phyloP scores from a whole-genome alignment of 2,113 vertebrate species.

The Leucoraja erinaceus region DNA sequence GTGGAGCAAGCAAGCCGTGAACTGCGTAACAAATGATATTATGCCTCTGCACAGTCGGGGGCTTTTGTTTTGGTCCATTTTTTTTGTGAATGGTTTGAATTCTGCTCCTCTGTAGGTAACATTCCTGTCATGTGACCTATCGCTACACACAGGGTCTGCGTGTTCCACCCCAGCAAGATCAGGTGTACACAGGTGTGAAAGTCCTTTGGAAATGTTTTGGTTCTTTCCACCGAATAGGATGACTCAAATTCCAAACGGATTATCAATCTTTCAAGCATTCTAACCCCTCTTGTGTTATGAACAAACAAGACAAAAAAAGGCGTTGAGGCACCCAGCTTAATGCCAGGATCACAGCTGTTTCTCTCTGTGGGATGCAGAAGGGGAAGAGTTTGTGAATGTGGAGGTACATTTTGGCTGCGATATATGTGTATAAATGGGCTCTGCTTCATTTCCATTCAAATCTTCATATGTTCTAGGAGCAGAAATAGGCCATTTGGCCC shows the following conservation, averaged over 20 bases:
- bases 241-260: constrained; percentile 34
- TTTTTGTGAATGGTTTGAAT: constrained; percentile 4
- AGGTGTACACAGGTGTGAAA: constrained; percentile 35
- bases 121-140: constrained; percentile 33
- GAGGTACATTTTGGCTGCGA: not conserved
- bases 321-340: not conserved
- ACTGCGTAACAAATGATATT: constrained; percentile 3
- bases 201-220: constrained; percentile 19
- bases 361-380: not conserved
- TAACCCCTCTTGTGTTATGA: not conserved
- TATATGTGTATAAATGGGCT: no score
- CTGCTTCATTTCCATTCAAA: not conserved
- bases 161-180: not conserved
- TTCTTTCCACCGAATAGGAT: constrained; percentile 28
- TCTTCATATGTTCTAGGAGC: no score
- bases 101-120: constrained; percentile 32
- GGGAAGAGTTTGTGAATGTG: not conserved
- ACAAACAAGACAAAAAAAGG: constrained; percentile 6
- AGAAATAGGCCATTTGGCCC: no score
- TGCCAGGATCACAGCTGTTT: not conserved
- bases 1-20: not conserved
- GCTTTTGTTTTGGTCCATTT: constrained; percentile 18
- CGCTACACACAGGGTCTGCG: not conserved
- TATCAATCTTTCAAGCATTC: not conserved
- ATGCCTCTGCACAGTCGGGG: not conserved